Percentiles rank a stretch among this genome's conserved stretches.
phyloP scores from a whole-genome alignment of 2,113 vertebrate genomes.

The Petaurus breviceps region DNA sequence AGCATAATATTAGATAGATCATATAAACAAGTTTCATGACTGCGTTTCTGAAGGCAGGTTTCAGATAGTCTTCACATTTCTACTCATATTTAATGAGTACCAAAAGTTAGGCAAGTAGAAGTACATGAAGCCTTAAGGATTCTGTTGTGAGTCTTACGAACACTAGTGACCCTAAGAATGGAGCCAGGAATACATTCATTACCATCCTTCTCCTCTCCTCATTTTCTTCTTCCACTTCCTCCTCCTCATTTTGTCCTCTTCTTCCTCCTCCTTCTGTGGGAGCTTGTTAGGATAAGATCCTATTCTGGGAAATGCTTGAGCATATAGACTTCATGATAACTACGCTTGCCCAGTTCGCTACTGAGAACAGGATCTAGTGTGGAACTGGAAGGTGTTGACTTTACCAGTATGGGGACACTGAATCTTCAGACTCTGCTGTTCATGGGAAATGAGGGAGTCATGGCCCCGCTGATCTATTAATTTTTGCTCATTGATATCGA shows the following conservation, averaged over 20 bases:
- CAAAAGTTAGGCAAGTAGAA: neutral
- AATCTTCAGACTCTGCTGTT: constrained; percentile 46
- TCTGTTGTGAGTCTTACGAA: neutral
- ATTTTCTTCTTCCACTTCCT: neutral
- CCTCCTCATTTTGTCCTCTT: neutral
- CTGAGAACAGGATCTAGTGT: neutral
- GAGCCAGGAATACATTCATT: neutral
- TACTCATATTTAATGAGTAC: neutral
- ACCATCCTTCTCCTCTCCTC: neutral
- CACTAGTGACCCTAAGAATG: neutral
- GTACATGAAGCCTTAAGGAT: neutral
- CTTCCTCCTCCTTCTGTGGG: neutral
- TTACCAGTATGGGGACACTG: neutral
- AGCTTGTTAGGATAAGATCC: neutral
- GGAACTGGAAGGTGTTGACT: neutral
- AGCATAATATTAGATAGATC: neutral
- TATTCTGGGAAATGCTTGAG: neutral
- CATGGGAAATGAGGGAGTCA: constrained; percentile 12
- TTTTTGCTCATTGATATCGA: constrained; percentile 21
- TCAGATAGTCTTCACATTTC: neutral
- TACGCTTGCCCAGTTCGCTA: neutral
- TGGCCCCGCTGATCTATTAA: neutral
- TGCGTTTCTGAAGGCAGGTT: neutral
- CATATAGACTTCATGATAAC: neutral
- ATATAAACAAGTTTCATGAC: neutral